phyloP scores from a whole-genome alignment of 2,888 invertebrate species.

The Cryptophagus acutangulus region DNA sequence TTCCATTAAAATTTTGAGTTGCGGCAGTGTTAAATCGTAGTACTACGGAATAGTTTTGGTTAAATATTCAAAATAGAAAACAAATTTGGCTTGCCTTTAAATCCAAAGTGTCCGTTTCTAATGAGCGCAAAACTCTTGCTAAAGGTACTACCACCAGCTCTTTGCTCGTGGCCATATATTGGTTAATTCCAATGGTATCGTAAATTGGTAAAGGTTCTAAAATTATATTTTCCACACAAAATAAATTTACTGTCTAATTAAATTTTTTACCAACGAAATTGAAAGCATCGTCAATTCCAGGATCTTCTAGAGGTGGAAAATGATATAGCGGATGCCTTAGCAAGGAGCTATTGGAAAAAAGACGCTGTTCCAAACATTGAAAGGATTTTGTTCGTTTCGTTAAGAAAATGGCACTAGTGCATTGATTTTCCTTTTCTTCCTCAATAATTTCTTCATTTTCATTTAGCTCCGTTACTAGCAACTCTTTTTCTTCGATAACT shows the following conservation, averaged over 20 bases:
- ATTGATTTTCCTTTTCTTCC: constrained; percentile 13
- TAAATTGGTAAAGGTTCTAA: constrained; percentile 32
- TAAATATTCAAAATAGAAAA: no score
- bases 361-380: constrained; percentile 41
- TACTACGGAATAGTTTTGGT: no score
- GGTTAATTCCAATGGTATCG: constrained; percentile 39
- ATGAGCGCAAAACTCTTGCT: constrained; percentile 35
- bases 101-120: constrained; percentile 36
- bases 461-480: no score
- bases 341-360: constrained; percentile 49
- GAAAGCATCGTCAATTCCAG: constrained; percentile 44
- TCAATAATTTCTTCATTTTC: no score
- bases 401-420: constrained; percentile 25
- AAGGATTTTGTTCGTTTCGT: constrained; percentile 42
- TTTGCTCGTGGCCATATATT: constrained; percentile 43
- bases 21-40: constrained; percentile 41
- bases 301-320: constrained; percentile 44
- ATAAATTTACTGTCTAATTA: constrained; percentile 1
- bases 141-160: constrained; percentile 43
- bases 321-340: constrained; percentile 50
- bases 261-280: constrained; percentile 33
- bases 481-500: no score
- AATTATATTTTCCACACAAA: constrained; percentile 9
- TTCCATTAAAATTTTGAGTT: constrained; percentile 41
- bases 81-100: constrained; percentile 38